Base-by-base conservation (phyloP, 1,140 invertebrate species). In the Homalodisca vitripennis region DNA sequence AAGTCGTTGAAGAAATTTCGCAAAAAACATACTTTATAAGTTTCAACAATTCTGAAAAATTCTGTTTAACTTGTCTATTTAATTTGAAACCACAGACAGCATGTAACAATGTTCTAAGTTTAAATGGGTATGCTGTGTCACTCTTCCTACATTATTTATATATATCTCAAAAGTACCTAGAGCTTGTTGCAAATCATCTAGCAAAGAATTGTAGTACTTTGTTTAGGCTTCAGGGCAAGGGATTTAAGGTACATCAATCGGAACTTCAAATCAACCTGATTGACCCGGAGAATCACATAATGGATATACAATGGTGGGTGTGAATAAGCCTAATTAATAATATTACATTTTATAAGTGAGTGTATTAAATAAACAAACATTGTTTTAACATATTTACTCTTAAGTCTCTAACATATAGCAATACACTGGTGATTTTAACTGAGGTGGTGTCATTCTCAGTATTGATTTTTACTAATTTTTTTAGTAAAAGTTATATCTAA, bases 251-350 rank as follows among this genome's bases (percentile, higher is more conserved):
- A n/a, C 22, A 14, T 20, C 17, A 51, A 3, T 3, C 22, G 6
- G n/a, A 10, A 41, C 6, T 6, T 17, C 34, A 20, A 20, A 51
- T 51, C 48, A 51, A 20, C 3, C 48, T 51, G 3, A 10, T n/a
- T 3, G 14, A 51, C 3, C 48, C 48, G 17, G 3, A 6, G 22
- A 51, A 22, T 12, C 48, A 51, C 22, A 22, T 51, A 10, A 10
- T 51, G 48, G 48, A 51, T 51, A 3, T 51, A 51, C 3, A 12
- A n/a, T 51, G 48, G 48, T 51, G n/a, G n/a, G n/a, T n/a, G n/a
- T n/a, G n/a, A n/a, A n/a, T n/a, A n/a, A n/a, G n/a, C n/a, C n/a
- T n/a, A n/a, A n/a, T n/a, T n/a, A n/a, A n/a, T n/a, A n/a, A n/a
- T n/a, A n/a, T n/a, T n/a, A 51, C 17, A 20, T 12, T 20, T 10